Base-by-base conservation (phyloP, 2,113 vertebrate genomes). In the Callospermophilus lateralis region DNA sequence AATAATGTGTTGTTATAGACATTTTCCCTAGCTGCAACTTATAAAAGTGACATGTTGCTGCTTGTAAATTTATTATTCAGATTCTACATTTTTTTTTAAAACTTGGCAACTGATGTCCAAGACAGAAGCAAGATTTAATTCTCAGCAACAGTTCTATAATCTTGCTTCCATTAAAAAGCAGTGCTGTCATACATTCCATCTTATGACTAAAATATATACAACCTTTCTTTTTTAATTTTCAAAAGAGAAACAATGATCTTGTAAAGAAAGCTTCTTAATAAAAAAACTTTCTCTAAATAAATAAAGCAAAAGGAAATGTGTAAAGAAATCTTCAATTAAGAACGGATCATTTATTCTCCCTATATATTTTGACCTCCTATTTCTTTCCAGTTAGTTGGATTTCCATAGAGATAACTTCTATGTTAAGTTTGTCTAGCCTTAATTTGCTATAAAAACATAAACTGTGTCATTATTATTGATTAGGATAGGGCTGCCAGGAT, bases 391-490 rank as follows among this genome's bases (percentile, higher is more conserved):
- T 96, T 97, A 95, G 72, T 96, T 96, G 89, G 89, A 97, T 97
- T 98, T 98, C 90, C 93, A 97, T 98, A 95, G 97, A 97, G 97
- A 87, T 97, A 98, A 97, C 89, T 97, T 97, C 96, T 86, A 97
- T 88, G 74, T 96, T 97, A 96, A 85, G 97, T 95, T 98, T 98
- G 67, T n/a, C n/a, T n/a, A n/a, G 79, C n/a, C 81, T 97, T 96
- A 98, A 98, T 98, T 98, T 98, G n/a, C n/a, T n/a, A n/a, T n/a
- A n/a, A n/a, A n/a, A n/a, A n/a, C n/a, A n/a, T n/a, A n/a, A n/a
- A n/a, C n/a, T n/a, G n/a, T n/a, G n/a, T n/a, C n/a, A n/a, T n/a
- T n/a, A n/a, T n/a, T n/a, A n/a, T n/a, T n/a, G n/a, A n/a, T n/a
- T n/a, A n/a, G n/a, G n/a, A n/a, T n/a, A n/a, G n/a, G n/a, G n/a